phyloP scores from a whole-genome alignment of 2,888 invertebrate genomes.

The Dinocampus coccinellae region DNA sequence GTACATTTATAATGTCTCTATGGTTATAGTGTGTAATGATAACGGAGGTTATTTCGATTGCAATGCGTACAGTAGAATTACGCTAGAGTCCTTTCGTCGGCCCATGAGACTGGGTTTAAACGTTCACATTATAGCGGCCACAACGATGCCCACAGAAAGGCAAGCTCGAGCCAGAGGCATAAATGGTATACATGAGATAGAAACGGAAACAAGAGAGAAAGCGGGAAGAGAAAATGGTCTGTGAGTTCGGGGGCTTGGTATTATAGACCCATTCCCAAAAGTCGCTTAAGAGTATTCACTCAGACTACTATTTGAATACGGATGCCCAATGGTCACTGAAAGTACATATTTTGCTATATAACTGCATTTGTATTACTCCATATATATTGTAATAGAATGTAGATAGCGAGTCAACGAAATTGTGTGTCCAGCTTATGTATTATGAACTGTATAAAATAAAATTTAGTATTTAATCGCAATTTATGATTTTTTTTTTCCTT shows the following conservation, averaged over 20 bases:
- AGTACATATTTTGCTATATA: background rate
- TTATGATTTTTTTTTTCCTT: background rate
- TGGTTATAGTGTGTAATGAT: slow-evolving; percentile 11
- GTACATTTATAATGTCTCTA: slow-evolving; percentile 28
- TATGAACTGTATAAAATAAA: background rate
- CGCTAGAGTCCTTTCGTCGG: slow-evolving; percentile 31
- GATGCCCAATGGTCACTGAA: background rate
- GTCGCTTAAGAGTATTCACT: slow-evolving; percentile 17
- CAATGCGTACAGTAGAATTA: slow-evolving; percentile 10
- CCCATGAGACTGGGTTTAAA: slow-evolving; percentile 14
- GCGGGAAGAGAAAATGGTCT: too few relatives aligned
- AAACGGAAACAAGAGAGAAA: slow-evolving; percentile 9
- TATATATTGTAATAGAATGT: background rate
- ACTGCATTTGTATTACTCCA: background rate
- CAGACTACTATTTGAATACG: slow-evolving; percentile 12
- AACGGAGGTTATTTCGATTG: slow-evolving; percentile 30
- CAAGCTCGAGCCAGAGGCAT: background rate
- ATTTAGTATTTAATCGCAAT: background rate
- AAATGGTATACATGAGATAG: background rate
- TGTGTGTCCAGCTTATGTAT: background rate
- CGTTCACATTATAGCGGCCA: slow-evolving; percentile 32
- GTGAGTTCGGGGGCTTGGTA: background rate
- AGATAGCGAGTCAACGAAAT: background rate
- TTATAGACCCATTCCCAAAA: slow-evolving; percentile 16
- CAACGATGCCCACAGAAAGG: slow-evolving; percentile 28